Percentiles rank a stretch among this genome's conserved stretches.
These are phyloP conservation scores for Rhagonycha lutea DNA, from an alignment of 2,888 invertebrate genomes.

Conservation along the genomic window DNA sequence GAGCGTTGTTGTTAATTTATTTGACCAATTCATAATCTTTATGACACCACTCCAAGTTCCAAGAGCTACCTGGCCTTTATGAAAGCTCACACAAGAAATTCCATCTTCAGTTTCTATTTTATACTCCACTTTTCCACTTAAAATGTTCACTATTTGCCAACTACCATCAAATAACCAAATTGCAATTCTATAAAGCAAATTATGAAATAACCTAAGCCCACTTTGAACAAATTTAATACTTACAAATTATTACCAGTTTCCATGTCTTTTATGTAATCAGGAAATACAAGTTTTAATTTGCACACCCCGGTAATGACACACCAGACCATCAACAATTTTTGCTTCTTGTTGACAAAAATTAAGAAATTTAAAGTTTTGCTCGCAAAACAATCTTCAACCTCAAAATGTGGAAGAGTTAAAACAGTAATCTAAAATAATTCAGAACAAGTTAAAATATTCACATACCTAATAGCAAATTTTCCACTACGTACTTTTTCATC, in stretches of 20 bases:
- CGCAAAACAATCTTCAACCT: no score
- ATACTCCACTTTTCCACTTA: neutral
- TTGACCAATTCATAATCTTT: neutral
- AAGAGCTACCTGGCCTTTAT: neutral
- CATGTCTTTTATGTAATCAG: no score
- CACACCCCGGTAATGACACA: neutral
- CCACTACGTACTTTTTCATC: neutral
- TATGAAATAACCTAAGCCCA: neutral
- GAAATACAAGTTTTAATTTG: neutral
- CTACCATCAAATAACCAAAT: neutral
- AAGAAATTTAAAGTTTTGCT: neutral
- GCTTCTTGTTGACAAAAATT: neutral
- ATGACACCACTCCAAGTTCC: neutral
- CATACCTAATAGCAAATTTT: neutral
- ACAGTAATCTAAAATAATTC: neutral
- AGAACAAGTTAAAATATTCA: neutral
- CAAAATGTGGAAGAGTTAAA: no score
- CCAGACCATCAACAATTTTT: neutral
- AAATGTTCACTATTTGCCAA: neutral
- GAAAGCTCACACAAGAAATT: neutral
- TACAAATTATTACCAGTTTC: neutral
- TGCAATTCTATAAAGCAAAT: neutral
- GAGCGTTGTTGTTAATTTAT: neutral
- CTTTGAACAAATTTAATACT: neutral
- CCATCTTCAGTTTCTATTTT: neutral